Evolutionary conservation across 2,888 invertebrate genomes (phyloP), one percentile per base, ranked within the genome.

Genomic region (Melanostoma scalare): DNA sequence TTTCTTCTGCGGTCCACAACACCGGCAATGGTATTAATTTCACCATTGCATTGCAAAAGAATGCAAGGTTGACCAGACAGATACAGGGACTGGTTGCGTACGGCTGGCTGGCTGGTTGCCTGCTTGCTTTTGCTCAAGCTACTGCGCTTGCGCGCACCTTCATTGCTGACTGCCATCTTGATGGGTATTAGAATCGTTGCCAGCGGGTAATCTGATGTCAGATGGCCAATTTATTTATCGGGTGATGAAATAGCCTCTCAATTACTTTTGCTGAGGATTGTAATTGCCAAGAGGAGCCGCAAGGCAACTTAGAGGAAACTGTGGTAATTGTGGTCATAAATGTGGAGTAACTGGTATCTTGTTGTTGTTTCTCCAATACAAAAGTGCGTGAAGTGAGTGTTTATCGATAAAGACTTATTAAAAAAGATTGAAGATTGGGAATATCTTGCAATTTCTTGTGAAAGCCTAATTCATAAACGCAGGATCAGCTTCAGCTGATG

Each of bases 1-100:
- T 85, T 68, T 63, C 56, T 68, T 85, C 68, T 72, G 85, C 68
- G 85, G 71, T 75, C 67, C 63, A 50, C 79, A 79, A 60, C 72
- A 72, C 53, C 75, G 56, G 56, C 72, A 72, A 68, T 85, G 80
- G 80, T 80, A 85, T 85, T 75, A 55, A 76, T 85, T 85, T 85
- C 85, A 75, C 80, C 79, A 72, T 80, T 40, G 61, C 50, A 76
- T 75, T 85, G 85, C 85, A 56, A 72, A 80, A 63, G 80, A 85
- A 85, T 85, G 85, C 85, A 85, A 85, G 85, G 85, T 85, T 80
- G 80, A 73, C 80, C 85, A 80, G 80, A 46, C 79, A 80, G 80
- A 46, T 74, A 55, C 74, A 55, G 84, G 65, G 71, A 84, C 84
- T 84, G 79, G 84, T 84, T 84, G 60, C 75, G 65, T 56, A 58